Evolutionary conservation across 2,113 vertebrate species (phyloP), one percentile per base, ranked within the genome.

Genomic region (Rhizomys pruinosus): DNA sequence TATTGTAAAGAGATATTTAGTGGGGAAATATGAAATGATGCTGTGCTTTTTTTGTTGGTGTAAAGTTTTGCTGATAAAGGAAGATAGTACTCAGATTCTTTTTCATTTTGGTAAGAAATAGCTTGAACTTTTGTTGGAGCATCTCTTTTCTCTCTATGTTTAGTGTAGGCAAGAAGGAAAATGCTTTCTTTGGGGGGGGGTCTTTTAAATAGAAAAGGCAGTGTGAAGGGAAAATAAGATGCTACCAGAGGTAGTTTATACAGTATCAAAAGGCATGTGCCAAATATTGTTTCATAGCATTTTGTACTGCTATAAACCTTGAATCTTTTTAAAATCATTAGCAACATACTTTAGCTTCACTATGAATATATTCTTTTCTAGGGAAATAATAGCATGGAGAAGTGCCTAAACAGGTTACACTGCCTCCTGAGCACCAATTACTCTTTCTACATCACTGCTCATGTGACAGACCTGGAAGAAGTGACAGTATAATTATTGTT

Each of bases 231-330:
- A 63, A 72, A 17, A 64, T 9, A 8, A 5, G 79, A 37, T 87
- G 5, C 19, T 89, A 39, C 39, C 25, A 76, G 39, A 22, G 76
- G 68, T 20, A 68, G 55, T 84, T 89, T 82, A 84, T 72, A 23
- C 52, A 44, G 52, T 87, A 29, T 29, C 22, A 87, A 92, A 91
- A 66, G 25, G 74, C 32, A 81, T 47, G 12, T 7, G 27, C 85
- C 68, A 78, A 90, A 78, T 22, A 64, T 57, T 15, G 69, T 78
- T 89, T 79, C 37, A 71, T 84, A 52, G 16, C 11, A 76, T 85
- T 95, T 94, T 89, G 3, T 55, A 74, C 29, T 92, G 47, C 44
- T 78, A 93, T 23, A 93, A 78, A 63, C 15, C 55, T 59, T 87
- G 22, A 61, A 29, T 37, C 42, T 87, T 32, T 63, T 69, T 72